phyloP scores from a whole-genome alignment of 2,888 invertebrate genomes.

The Melanostoma scalare region DNA sequence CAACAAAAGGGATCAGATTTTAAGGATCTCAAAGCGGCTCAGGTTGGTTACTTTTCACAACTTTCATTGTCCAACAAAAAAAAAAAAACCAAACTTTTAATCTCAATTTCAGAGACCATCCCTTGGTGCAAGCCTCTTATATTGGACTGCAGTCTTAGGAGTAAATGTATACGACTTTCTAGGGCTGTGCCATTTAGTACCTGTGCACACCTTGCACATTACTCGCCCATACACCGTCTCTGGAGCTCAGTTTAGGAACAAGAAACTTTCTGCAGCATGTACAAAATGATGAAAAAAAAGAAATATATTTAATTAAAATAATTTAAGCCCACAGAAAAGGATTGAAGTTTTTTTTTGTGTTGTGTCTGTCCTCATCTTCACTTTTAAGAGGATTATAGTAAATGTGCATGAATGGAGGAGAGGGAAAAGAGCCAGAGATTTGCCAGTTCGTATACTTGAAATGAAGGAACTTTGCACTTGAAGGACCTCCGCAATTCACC shows the following conservation, averaged over 20 bases:
- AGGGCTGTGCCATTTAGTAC: conserved; percentile 75
- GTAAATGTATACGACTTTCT: conserved; percentile 75
- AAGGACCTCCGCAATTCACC: conserved; percentile 46
- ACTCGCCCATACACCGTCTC: conserved; percentile 74
- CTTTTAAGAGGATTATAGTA: conserved; percentile 67
- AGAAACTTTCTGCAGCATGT: conserved; percentile 32
- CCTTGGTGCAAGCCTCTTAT: conserved; percentile 21
- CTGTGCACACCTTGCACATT: conserved; percentile 75
- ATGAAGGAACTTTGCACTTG: conserved; percentile 62
- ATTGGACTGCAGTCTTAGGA: conserved; percentile 75
- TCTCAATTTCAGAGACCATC: conserved; percentile 34
- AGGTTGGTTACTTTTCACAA: conserved; percentile 9
- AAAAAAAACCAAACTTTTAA: conserved; percentile 2
- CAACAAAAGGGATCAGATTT: conserved; percentile 36
- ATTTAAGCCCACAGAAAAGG: conserved; percentile 53
- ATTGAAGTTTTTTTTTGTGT: conserved; percentile 42
- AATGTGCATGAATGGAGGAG: conserved; percentile 40
- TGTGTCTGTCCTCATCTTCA: conserved; percentile 22
- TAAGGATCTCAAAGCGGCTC: conserved; percentile 5
- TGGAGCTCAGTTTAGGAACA: conserved; percentile 59
- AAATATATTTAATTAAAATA: conserved; percentile 70
- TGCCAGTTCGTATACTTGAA: conserved; percentile 17
- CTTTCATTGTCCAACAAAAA: neutral
- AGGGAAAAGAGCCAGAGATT: conserved; percentile 39
- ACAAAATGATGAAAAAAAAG: conserved; percentile 18